Evolutionary conservation across 2,888 invertebrate species (phyloP), one percentile per base, ranked within the genome.

Genomic region (Drosophila planitibia): DNA sequence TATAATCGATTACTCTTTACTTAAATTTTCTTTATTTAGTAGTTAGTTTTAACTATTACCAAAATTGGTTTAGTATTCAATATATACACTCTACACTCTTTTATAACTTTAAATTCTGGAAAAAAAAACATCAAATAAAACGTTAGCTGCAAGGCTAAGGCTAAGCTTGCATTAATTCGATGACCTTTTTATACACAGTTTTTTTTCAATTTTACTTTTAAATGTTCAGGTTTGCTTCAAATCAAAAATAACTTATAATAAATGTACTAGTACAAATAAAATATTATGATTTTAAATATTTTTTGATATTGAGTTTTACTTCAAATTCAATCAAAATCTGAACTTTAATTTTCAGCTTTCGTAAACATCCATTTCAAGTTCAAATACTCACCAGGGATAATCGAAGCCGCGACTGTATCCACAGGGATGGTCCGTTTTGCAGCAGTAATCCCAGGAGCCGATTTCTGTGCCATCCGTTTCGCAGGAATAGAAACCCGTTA

Each of bases 401-500:
- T 95, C 94, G 89, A 96, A 96, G 73, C 97, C 97, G 91, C 96
- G 96, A 33, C 97, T 97, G 90, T 96, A 97, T 2, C 97, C 97
- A 91, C 97, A 97, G 60, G 96, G 95, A 91, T 97, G 97, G 41
- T 96, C 95, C 0, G 97, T 96, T 33, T 96, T 95, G 86, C 97
- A 97, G 90, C 97, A 97, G 88, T 97, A 97, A 91, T 97, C 97
- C 97, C 97, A 97, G 1, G 95, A 95, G 10, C 96, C 96, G 82
- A 94, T 92, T 83, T 95, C 96, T 0, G 95, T 94, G 0, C 96
- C 96, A 79, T 97, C 97, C 0, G 96, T 95, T 83, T 97, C 97
- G 83, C 97, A 97, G 22, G 96, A 96, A 96, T 97, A 97, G 89
- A 97, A 97, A 0, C 97, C 97, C 0, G 96, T 96, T 16, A 97